Evolutionary conservation across 1,140 invertebrate genomes (phyloP), one percentile per base, ranked within the genome.

Genomic region (Drosophila nannoptera): DNA sequence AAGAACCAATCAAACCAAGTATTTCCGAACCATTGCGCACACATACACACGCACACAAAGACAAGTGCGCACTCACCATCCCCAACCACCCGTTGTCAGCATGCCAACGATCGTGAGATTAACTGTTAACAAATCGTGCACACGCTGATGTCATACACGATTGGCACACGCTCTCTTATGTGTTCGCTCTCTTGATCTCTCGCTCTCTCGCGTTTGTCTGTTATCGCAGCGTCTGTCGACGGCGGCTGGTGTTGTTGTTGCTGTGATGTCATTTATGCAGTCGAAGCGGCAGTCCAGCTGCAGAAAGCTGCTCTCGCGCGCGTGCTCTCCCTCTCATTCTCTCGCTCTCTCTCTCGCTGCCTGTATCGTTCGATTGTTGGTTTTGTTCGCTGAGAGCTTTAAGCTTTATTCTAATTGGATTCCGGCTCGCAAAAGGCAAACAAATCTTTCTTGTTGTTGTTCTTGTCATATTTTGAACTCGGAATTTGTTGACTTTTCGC

Each of bases 91-190:
- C 31, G 22, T 38, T 38, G 12, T 8, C n/a, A 12, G 7, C 45
- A 49, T 22, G 45, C 7, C 22, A 16, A 46, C 11, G 81, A 75
- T 80, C 81, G 67, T 69, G 74, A 61, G 67, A 59, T 77, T 86
- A 86, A 86, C 81, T 84, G 81, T 84, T 86, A 84, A 86, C 81
- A 77, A 84, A 84, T 86, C 81, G 81, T 84, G 81, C 77, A 86
- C 81, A 86, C 77, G 81, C 81, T 84, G 81, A 84, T 84, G 81
- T 84, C 81, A 84, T 86, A 82, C 67, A 56, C 55, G 75, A 48
- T 67, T 61, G 14, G 29, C 50, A 29, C 50, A 35, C 53, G 50
- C 53, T 12, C 56, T 40, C 61, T 59, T 22, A 22, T 3, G 22
- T 22, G 22, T 22, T 3, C 54, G 22, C 63, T 48, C 66, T 46